Base-by-base conservation (phyloP, 2,888 invertebrate genomes). In the Prosapia bicincta region DNA sequence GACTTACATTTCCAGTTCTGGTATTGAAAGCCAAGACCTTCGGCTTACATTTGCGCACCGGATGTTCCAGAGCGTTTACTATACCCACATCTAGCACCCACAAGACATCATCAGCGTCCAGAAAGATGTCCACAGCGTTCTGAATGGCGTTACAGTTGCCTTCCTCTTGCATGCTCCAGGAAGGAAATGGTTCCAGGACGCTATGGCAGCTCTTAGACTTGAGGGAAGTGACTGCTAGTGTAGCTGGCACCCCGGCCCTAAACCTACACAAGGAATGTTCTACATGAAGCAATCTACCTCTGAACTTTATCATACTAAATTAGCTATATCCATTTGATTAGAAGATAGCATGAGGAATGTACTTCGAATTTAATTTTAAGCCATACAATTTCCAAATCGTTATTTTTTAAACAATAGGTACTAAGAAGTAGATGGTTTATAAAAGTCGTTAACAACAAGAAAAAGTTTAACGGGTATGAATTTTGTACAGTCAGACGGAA, bases 11-110 rank as follows among this genome's bases (percentile, higher is more conserved):
- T 69, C 88, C 88, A 9, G 88, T 88, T 73, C 88, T 86, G 2
- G 88, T 85, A 78, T 87, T 89, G 81, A 91, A 87, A 26, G 89
- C 90, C 1, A 91, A 86, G 32, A 93, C 88, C 83, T 93, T 93
- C 0, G 93, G 92, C 0, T 89, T 87, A 81, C 92, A 92, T 13
- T 88, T 88, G 73, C 90, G 88, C 5, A 89, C 85, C 0, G 93
- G 91, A 0, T 87, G 85, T 76, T 90, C 89, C 75, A 92, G 81
- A 0, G 91, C 90, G 79, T 93, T 90, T 0, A 91, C 88, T 67
- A 92, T 87, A 15, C 93, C 93, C 13, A 88, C 88, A 82, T 93
- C 93, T 78, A 93, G 84, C 0, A 90, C 88, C 93, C 93, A 93
- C 9, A 93, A 85, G 78, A 90, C 88, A 69, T 90, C 90, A 83